Conservation (phyloP, 1,140 invertebrate genomes). For the Centruroides sculpturatus region DNA sequence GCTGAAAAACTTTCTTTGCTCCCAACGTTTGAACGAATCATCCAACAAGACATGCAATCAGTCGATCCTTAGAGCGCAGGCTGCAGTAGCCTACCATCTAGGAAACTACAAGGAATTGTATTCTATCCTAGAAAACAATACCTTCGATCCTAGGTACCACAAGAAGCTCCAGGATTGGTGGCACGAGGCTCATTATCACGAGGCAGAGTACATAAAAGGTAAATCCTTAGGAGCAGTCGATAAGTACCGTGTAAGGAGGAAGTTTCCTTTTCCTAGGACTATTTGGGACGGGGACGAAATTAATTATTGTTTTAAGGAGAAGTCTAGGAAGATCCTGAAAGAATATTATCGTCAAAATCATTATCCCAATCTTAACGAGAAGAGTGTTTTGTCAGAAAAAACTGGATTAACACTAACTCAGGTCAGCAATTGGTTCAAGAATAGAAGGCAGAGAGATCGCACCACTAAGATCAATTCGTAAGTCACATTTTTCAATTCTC, state of each 20-base stretch:
- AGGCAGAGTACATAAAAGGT: conserved; percentile 86
- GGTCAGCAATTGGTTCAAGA: conserved; percentile 96
- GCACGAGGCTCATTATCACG: conserved; percentile 66
- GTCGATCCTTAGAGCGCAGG: no score
- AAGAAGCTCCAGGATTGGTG: conserved; percentile 74
- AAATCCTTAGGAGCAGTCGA: conserved; percentile 75
- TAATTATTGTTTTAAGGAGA: conserved; percentile 85
- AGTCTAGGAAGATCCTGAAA: conserved; percentile 55
- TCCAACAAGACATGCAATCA: no score
- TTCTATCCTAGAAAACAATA: conserved; percentile 69
- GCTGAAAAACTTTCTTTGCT: no score
- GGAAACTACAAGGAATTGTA: conserved; percentile 34
- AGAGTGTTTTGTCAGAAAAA: conserved; percentile 68
- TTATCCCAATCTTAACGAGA: conserved; percentile 88
- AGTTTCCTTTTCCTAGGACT: conserved; percentile 88
- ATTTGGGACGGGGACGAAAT: conserved; percentile 99
- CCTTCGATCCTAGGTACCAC: conserved; percentile 69
- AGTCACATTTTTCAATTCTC: not conserved
- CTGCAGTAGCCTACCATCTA: no score
- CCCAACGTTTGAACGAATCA: no score
- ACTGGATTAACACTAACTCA: conserved; percentile 79
- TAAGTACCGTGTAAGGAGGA: conserved; percentile 92
- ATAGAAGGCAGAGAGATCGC: conserved; percentile 80
- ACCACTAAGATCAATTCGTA: not conserved
- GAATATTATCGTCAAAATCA: conserved; percentile 47